A percentile compares a stretch with the other conserved stretches of the same genome.
Conservation (phyloP, 2,888 invertebrate genomes). For the Bellardia bayeri region DNA sequence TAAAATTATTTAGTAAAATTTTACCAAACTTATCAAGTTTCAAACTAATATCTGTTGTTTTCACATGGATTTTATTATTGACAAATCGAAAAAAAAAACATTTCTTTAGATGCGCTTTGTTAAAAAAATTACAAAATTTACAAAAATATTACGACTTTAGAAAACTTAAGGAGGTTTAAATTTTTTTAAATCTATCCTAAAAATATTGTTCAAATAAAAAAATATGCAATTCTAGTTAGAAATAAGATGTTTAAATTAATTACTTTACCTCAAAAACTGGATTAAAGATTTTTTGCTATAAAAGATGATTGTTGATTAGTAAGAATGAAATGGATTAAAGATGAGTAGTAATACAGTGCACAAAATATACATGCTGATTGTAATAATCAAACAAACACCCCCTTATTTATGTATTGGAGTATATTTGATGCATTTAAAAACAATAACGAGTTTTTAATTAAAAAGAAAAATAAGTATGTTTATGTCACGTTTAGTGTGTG, state of each 20-base stretch:
- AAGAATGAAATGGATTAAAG: constrained; percentile 7
- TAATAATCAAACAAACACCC: neutral
- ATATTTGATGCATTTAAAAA: constrained; percentile 13
- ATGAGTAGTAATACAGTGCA: constrained; percentile 14
- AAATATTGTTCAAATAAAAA: too few relatives aligned
- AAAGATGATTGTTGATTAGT: neutral
- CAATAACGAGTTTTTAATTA: constrained; percentile 18
- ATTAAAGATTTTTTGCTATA: constrained; percentile 11
- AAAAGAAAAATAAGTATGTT: constrained; percentile 22
- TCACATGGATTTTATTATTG: too few relatives aligned
- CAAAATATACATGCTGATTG: constrained; percentile 3
- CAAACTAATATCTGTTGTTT: too few relatives aligned
- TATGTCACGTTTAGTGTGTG: constrained; percentile 26
- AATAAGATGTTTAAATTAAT: neutral
- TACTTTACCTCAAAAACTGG: constrained; percentile 4
- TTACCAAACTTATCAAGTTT: too few relatives aligned
- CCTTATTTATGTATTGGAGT: neutral
- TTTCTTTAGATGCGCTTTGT: too few relatives aligned
- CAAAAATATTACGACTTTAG: too few relatives aligned
- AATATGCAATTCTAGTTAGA: too few relatives aligned
- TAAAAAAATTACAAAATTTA: too few relatives aligned
- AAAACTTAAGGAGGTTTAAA: too few relatives aligned
- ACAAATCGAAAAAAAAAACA: too few relatives aligned
- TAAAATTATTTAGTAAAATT: too few relatives aligned
- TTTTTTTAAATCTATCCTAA: too few relatives aligned